phyloP scores from a whole-genome alignment of 2,888 invertebrate genomes.

The Ariolimax columbianus region DNA sequence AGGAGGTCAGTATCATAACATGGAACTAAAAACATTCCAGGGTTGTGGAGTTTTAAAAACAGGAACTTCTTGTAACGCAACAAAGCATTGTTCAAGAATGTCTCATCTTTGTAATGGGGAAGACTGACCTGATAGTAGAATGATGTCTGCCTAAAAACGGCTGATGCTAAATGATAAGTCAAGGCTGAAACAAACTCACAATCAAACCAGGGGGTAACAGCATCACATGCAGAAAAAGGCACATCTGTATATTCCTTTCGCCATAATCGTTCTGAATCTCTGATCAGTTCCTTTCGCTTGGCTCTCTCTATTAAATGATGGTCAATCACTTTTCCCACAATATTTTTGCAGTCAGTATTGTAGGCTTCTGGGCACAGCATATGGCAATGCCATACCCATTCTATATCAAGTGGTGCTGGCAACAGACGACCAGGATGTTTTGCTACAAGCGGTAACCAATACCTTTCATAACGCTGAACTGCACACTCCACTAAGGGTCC shows the following conservation, averaged over 20 bases:
- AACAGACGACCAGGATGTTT: constrained; percentile 69
- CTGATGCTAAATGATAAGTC: constrained; percentile 78
- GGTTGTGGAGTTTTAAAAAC: constrained; percentile 79
- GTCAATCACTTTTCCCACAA: constrained; percentile 76
- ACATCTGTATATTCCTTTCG: constrained; percentile 70
- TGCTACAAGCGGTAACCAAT: constrained; percentile 80
- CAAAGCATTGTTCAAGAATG: constrained; percentile 79
- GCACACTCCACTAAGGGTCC: constrained; percentile 77
- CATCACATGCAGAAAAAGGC: constrained; percentile 67
- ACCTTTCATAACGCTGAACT: constrained; percentile 79
- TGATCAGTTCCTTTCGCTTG: constrained; percentile 68
- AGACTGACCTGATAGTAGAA: constrained; percentile 81
- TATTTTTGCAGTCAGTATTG: constrained; percentile 69
- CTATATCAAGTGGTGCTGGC: constrained; percentile 80
- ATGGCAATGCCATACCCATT: constrained; percentile 81
- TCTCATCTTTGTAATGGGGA: constrained; percentile 79
- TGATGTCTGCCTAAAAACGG: constrained; percentile 79
- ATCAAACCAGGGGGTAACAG: constrained; percentile 50
- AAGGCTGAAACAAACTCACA: constrained; percentile 53
- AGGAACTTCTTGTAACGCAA: constrained; percentile 79
- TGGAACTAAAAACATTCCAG: constrained; percentile 79
- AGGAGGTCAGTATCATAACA: constrained; percentile 81
- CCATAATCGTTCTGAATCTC: constrained; percentile 71
- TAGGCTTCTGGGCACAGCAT: constrained; percentile 76
- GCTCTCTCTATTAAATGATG: constrained; percentile 77